phyloP scores from a whole-genome alignment of 23 tunicate genomes.

The Phallusia fumigata region DNA sequence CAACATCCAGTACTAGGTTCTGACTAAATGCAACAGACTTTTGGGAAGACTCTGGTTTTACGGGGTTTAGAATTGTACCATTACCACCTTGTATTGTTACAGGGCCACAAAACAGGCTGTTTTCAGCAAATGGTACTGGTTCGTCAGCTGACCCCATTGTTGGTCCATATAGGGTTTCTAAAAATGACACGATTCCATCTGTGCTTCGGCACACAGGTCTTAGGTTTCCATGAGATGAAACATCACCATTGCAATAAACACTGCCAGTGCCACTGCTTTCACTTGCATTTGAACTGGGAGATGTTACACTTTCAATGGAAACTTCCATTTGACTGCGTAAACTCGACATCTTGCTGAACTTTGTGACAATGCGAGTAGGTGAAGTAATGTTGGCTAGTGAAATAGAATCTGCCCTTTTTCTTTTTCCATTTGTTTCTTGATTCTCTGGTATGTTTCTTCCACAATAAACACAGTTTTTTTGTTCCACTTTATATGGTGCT shows the following conservation, averaged over 20 bases:
- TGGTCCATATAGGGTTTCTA: slow-evolving; percentile 63
- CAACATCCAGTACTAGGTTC: slow-evolving; percentile 70
- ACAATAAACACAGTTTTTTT: neutral
- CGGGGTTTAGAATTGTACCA: slow-evolving; percentile 41
- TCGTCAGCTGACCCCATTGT: neutral
- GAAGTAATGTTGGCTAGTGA: neutral
- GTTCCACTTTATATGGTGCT: neutral
- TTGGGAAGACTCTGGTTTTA: slow-evolving; percentile 11
- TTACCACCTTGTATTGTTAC: slow-evolving; percentile 52
- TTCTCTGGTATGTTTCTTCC: neutral
- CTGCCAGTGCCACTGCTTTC: slow-evolving; percentile 88
- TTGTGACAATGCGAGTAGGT: neutral
- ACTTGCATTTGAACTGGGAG: slow-evolving; percentile 92
- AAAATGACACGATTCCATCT: slow-evolving; percentile 74
- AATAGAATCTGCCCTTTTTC: neutral
- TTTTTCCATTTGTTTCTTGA: neutral
- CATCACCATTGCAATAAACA: slow-evolving; percentile 53
- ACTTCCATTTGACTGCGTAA: neutral
- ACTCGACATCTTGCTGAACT: neutral
- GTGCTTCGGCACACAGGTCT: slow-evolving; percentile 39
- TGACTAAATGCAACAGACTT: slow-evolving; percentile 69
- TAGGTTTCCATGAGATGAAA: slow-evolving; percentile 16
- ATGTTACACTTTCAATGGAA: slow-evolving; percentile 27
- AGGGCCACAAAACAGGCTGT: slow-evolving; percentile 58
- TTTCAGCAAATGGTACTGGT: slow-evolving; percentile 33